phyloP scores from a whole-genome alignment of 1,140 invertebrate species.

The Drosophila saltans region DNA sequence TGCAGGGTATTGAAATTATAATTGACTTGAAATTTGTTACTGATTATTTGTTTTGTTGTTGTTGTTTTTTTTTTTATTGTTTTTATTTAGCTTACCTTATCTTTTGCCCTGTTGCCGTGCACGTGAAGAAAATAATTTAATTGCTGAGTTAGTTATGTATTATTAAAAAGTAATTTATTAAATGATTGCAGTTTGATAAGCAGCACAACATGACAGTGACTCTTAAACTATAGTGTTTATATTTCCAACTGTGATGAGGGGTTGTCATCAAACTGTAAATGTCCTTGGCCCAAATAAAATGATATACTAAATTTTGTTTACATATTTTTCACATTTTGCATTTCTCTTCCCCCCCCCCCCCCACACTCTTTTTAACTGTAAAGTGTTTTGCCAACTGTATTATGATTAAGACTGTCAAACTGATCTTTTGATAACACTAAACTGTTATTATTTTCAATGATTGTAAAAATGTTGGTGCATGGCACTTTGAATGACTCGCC shows the following conservation, averaged over 20 bases:
- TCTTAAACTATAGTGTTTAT: not conserved
- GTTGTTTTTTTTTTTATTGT: not conserved
- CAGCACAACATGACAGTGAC: not conserved
- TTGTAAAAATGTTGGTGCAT: too few species aligned
- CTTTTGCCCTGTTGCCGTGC: slow-evolving; percentile 28
- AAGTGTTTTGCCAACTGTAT: too few species aligned
- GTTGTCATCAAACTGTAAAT: not conserved
- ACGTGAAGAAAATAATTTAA: slow-evolving; percentile 37
- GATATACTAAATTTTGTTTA: too few species aligned
- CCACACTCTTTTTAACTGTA: too few species aligned
- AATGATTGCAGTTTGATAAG: slow-evolving; percentile 7
- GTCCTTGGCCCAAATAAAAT: not conserved
- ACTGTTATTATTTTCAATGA: too few species aligned
- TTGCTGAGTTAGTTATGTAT: not conserved
- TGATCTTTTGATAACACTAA: too few species aligned
- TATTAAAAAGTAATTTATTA: not conserved
- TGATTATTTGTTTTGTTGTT: not conserved
- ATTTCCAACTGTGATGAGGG: too few species aligned
- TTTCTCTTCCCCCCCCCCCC: too few species aligned
- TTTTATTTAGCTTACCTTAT: slow-evolving; percentile 41
- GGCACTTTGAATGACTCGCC: too few species aligned
- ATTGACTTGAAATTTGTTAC: slow-evolving; percentile 1
- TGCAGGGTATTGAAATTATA: not conserved
- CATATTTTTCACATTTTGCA: too few species aligned
- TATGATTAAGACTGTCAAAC: too few species aligned